These are phyloP conservation scores for Aspidiotus rigidus DNA, from an alignment of 2,888 invertebrate species.

Conservation along the genomic window DNA sequence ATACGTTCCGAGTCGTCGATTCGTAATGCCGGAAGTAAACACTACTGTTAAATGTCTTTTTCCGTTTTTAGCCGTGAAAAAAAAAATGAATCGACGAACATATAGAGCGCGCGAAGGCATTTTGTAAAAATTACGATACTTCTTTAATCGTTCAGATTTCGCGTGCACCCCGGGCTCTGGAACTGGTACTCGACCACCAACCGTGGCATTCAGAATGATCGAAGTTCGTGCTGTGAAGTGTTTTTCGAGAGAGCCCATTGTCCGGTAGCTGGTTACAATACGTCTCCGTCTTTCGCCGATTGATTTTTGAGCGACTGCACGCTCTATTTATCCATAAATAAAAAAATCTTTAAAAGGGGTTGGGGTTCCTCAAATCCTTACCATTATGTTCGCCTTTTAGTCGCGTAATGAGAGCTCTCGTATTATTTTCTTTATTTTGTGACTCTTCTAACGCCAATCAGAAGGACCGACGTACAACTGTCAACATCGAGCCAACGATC, in stretches of 20 bases:
- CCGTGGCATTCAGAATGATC: slow-evolving; percentile 22
- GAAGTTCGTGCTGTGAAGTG: slow-evolving; percentile 27
- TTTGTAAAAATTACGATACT: slow-evolving; percentile 21
- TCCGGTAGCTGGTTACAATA: slow-evolving; percentile 25
- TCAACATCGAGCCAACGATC: no score
- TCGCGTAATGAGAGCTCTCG: slow-evolving; percentile 1
- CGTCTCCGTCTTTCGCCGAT: slow-evolving; percentile 24
- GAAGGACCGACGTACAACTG: no score
- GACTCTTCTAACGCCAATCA: background rate
- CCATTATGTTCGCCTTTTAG: slow-evolving; percentile 1
- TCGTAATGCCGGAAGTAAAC: slow-evolving; percentile 16
- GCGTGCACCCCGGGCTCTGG: slow-evolving; percentile 26
- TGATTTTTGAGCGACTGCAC: slow-evolving; percentile 30
- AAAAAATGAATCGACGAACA: background rate
- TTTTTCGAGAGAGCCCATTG: slow-evolving; percentile 30
- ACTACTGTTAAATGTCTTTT: background rate
- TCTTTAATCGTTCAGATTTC: slow-evolving; percentile 10
- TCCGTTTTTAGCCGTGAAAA: slow-evolving; percentile 1
- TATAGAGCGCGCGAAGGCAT: background rate
- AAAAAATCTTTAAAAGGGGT: background rate
- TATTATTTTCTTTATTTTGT: background rate
- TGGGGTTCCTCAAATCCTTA: background rate
- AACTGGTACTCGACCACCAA: slow-evolving; percentile 26
- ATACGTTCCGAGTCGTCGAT: background rate
- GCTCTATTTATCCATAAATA: slow-evolving; percentile 30